Base-by-base conservation (phyloP, 1,140 invertebrate genomes). In the Bombyx mori region DNA sequence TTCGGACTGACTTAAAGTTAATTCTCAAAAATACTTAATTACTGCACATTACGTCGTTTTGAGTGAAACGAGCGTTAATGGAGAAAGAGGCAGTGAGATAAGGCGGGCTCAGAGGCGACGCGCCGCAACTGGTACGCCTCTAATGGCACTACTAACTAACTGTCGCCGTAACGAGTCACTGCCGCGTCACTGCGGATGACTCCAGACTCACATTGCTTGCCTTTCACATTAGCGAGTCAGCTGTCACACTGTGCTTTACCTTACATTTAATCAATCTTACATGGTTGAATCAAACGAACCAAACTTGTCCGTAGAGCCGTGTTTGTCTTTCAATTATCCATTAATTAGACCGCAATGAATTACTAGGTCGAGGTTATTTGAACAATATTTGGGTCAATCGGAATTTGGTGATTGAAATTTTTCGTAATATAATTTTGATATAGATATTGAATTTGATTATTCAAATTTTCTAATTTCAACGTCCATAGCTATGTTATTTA, bases 71-170 rank as follows among this genome's bases (percentile, higher is more conserved):
- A 70, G 66, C 73, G 66, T 68, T 79, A 76, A 78, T 79, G 71
- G 65, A 67, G 73, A 68, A 66, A 63, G 65, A 57, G 66, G 67
- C 62, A 63, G 64, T 52, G 57, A 66, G 63, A 71, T 67, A 68
- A 68, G 54, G 68, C 62, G 64, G 66, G 65, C 64, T 51, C 57
- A 66, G 63, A 70, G 65, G 67, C 68, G 54, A 67, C 62, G 64
- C 64, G 65, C 65, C 52, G 68, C 59, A 67, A 63, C 71, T 63
- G 57, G 52, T 54, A 57, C 55, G 65, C 59, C 68, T 74, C 68
- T 71, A 79, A 77, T 77, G 73, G 67, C 67, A 69, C 71, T 74
- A 71, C 74, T 72, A 75, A 73, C 72, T 79, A 77, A 81, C 69
- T 79, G 70, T 76, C 71, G 68, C 78, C 78, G 59, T 74, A 77